Evolutionary conservation across 2,113 vertebrate species (phyloP).

Genomic region (Phocoena sinus): DNA sequence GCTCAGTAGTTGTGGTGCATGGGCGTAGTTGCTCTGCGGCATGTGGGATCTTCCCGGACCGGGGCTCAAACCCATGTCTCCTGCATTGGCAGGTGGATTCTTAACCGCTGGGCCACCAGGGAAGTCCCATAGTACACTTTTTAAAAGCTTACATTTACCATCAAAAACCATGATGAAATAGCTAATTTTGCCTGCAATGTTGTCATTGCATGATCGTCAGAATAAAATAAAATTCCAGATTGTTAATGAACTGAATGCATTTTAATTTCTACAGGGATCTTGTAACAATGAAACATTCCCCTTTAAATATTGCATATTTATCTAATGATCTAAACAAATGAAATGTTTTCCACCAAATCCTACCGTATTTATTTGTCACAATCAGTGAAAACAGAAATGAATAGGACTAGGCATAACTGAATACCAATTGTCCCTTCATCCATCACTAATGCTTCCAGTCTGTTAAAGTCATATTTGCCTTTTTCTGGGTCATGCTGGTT

Average conservation of each 20-base stretch:
- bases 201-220: slow-evolving; percentile 44
- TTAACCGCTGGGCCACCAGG: too few relatives aligned
- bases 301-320: slow-evolving; percentile 35
- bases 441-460: slow-evolving; percentile 53
- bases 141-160: background rate
- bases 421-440: slow-evolving; percentile 9
- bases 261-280: slow-evolving; percentile 8
- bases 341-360: slow-evolving; percentile 23
- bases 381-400: slow-evolving; percentile 53
- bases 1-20: too few relatives aligned
- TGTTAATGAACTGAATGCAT: slow-evolving; percentile 59
- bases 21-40: too few relatives aligned
- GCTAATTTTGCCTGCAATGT: slow-evolving; percentile 4
- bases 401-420: slow-evolving; percentile 11
- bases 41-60: too few relatives aligned
- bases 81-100: too few relatives aligned
- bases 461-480: slow-evolving; percentile 43
- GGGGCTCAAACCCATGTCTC: too few relatives aligned
- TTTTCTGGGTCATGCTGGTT: slow-evolving; percentile 5
- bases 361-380: slow-evolving; percentile 13
- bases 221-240: slow-evolving; percentile 42
- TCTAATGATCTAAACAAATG: slow-evolving; percentile 44
- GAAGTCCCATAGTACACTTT: background rate
- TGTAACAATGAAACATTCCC: background rate
- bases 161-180: background rate